Evolutionary conservation across 2,113 vertebrate species (phyloP).

Genomic region (Nesospiza acunhae): DNA sequence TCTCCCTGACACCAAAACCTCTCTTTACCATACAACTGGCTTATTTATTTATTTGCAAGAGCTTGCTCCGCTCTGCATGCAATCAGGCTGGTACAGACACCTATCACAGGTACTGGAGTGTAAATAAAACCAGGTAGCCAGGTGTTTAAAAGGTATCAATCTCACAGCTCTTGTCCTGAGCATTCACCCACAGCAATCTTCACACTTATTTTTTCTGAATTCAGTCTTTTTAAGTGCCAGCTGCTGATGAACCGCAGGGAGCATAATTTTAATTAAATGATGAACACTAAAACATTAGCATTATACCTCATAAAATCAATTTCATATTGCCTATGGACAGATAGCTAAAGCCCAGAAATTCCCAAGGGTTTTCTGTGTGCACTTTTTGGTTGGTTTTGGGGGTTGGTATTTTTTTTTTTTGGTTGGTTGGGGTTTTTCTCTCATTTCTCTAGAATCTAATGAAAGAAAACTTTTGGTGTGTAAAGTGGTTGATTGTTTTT

Average conservation of each 20-base stretch:
- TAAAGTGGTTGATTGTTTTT: not conserved
- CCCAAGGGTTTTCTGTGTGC: not conserved
- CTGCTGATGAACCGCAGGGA: not conserved
- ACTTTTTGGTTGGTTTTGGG: not conserved
- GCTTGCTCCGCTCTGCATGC: not conserved
- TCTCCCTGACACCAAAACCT: not conserved
- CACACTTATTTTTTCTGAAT: not conserved
- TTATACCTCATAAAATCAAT: not conserved
- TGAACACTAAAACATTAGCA: not conserved
- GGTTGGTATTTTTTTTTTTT: no score
- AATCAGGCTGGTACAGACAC: not conserved
- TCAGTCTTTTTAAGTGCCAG: not conserved
- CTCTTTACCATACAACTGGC: not conserved
- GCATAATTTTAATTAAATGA: not conserved
- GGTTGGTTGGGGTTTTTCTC: not conserved
- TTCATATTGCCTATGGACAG: not conserved
- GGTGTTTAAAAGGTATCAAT: not conserved
- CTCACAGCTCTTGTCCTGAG: not conserved
- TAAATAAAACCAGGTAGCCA: not conserved
- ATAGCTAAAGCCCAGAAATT: not conserved
- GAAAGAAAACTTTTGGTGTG: not conserved
- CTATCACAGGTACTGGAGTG: not conserved
- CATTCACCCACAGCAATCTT: not conserved
- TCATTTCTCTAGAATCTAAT: not conserved
- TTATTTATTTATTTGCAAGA: not conserved